Base-by-base conservation (phyloP, 2,888 invertebrate species). In the Latheticus oryzae region DNA sequence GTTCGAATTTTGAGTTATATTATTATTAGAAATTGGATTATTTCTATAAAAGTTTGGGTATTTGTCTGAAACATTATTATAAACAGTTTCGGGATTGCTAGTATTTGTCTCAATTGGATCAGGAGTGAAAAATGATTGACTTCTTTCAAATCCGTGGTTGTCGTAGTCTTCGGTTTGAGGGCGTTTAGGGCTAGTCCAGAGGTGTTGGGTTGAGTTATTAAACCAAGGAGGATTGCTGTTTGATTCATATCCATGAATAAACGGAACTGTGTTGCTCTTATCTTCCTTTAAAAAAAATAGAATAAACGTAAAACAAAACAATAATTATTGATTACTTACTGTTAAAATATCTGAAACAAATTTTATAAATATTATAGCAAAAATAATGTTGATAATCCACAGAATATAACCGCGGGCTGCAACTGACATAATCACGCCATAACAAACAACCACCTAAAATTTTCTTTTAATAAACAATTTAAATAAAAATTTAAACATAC, bases 321-420 rank as follows among this genome's bases (percentile, higher is more conserved):
- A 13, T 5, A 11, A 11, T 32, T n/a, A n/a, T n/a, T n/a, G n/a
- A n/a, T n/a, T n/a, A n/a, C n/a, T 11, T 35, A 42, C 23, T 9
- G n/a, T 26, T 42, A 35, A 8, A 35, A 24, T 7, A 15, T 12
- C 19, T 16, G 24, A 12, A 8, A 23, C 21, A 12, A 40, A 42
- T 45, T 35, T 54, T 1, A 35, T 24, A 50, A 64, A 50, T 8
- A 45, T n/a, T 7, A 58, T 48, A 3, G 76, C 58, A 12, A 79
- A 58, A 1, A 66, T 59, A 4, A 77, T 45, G 64, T 81, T 81
- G 1, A 79, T 65, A 4, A 78, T 17, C 80, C 79, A 81, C 23
- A 81, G 28, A n/a, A 79, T 52, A 61, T 76, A 80, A 5, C 81
- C 81, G 58, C 80, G 77, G 5, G 80, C 70, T 1, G 79, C 72